Evolutionary conservation across 2,113 vertebrate species (phyloP).

Genomic region (Polyodon spathula): DNA sequence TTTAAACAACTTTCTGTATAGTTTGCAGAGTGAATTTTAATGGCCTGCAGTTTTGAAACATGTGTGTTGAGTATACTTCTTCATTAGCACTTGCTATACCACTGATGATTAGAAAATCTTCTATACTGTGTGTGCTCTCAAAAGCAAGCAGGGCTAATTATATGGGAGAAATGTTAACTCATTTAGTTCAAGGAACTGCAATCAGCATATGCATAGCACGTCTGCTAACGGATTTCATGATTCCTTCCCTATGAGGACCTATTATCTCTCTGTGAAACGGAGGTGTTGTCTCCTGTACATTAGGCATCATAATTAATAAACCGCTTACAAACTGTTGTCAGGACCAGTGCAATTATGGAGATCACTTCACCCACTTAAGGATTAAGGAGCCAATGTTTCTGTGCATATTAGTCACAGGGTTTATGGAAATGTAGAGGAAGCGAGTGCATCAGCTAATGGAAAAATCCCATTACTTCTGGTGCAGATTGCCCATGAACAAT

Average conservation of each 20-base stretch:
- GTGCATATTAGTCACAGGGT: conserved; percentile 11
- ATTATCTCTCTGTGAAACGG: neutral
- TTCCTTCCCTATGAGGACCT: conserved; percentile 6
- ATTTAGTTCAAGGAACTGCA: neutral
- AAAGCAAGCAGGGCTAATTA: neutral
- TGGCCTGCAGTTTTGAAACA: too few relatives aligned
- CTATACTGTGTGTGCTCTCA: too few relatives aligned
- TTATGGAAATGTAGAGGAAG: conserved; percentile 14
- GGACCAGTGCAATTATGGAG: conserved; percentile 10
- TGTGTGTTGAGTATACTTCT: too few relatives aligned
- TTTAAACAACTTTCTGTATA: too few relatives aligned
- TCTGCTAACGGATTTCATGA: neutral
- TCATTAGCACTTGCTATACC: too few relatives aligned
- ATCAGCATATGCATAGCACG: conserved; percentile 4
- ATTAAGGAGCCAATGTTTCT: conserved; percentile 4
- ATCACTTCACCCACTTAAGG: conserved; percentile 7
- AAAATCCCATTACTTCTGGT: neutral
- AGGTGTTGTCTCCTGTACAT: conserved; percentile 9
- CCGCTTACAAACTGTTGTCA: conserved; percentile 12
- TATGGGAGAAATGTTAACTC: neutral
- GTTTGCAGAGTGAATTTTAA: too few relatives aligned
- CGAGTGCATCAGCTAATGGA: neutral
- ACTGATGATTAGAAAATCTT: too few relatives aligned
- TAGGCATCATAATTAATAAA: conserved; percentile 14
- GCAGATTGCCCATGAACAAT: conserved; percentile 12